Evolutionary conservation across 2,113 vertebrate genomes (phyloP).

Genomic region (Colinus virginianus): DNA sequence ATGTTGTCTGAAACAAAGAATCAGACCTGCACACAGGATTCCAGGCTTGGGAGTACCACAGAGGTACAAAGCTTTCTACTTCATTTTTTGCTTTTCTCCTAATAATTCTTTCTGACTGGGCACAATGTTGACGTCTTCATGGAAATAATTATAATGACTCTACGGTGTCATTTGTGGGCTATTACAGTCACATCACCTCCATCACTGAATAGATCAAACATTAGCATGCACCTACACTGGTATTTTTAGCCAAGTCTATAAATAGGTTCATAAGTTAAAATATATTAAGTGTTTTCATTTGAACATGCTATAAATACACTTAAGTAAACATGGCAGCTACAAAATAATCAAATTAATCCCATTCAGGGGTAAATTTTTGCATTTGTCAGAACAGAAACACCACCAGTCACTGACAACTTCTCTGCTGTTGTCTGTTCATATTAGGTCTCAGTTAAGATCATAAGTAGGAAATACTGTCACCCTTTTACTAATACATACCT

Average conservation of each 20-base stretch:
- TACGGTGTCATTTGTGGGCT: neutral
- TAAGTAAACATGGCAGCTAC: neutral
- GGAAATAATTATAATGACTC: neutral
- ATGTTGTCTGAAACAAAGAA: neutral
- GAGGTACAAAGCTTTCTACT: neutral
- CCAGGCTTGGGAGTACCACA: neutral
- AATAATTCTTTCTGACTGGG: constrained; percentile 3
- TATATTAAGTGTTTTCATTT: neutral
- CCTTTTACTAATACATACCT: neutral
- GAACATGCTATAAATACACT: neutral
- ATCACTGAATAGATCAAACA: neutral
- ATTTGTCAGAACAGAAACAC: neutral
- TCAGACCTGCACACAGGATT: neutral
- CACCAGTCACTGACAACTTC: neutral
- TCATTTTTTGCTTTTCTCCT: neutral
- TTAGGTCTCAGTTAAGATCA: neutral
- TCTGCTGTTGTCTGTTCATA: neutral
- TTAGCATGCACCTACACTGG: neutral
- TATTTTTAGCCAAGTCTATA: constrained; percentile 13
- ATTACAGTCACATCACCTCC: neutral
- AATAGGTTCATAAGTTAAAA: neutral
- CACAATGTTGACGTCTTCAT: neutral
- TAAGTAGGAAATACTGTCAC: neutral
- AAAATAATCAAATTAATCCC: neutral
- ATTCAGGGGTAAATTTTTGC: neutral